Base-by-base conservation (phyloP, 2,113 vertebrate genomes). In the Xenopus borealis region DNA sequence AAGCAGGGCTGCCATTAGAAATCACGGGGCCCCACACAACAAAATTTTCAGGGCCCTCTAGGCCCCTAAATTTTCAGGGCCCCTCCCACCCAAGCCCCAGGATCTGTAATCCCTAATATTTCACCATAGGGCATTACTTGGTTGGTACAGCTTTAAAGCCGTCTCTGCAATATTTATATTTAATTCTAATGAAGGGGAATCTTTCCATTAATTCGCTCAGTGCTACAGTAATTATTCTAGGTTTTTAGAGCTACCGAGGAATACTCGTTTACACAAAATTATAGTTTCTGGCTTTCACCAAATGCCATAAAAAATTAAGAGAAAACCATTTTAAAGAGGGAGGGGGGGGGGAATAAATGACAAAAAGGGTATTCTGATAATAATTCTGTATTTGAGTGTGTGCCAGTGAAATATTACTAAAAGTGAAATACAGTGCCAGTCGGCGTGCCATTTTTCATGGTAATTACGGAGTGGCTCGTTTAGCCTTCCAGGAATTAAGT, bases 401-500 rank as follows among this genome's bases (percentile, higher is more conserved):
- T 61, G 58, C 44, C 27, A 16, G 7, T 53, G 46, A 69, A 75
- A 75, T 69, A 75, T 55, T 59, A 52, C 27, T 19, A n/a, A 17
- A 13, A 17, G 45, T 62, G 61, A 52, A 44, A 75, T 69, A 69
- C 17, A 53, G 30, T 69, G 20, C 50, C 47, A 16, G 44, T 61
- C 61, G 50, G 33, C 57, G 44, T 59, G 44, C n/a, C 45, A 53
- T 75, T 19, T 14, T 62, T 75, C 58, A 75, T 30, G n/a, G 33
- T 69, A 75, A 75, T 75, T 75, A 45, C 57, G 19, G 27, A n/a
- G 17, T 10, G 59, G 53, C 33, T 19, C 14, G 53, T n/a, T 33
- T 20, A 17, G 50, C 33, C 55, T 75, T 68, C 40, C 10, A 62
- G 53, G 65, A 75, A 66, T 66, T 66, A 67, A 74, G 12, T 11